Percentiles rank a stretch among this genome's conserved stretches.
phyloP scores from a whole-genome alignment of 2,797 vertebrate genomes.

The Brachyalestes nurse region DNA sequence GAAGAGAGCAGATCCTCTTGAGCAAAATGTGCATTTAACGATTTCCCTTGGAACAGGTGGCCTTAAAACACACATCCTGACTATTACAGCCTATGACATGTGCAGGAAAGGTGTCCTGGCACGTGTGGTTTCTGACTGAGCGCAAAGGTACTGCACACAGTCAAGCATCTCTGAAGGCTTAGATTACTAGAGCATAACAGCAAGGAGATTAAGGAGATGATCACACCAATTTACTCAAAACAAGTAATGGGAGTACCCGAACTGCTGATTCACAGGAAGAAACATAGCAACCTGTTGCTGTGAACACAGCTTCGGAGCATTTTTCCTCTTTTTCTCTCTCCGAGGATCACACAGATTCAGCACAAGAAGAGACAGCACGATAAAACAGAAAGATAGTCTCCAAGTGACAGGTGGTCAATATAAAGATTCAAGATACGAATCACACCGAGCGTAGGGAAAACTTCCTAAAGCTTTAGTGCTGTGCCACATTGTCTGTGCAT shows the following conservation, averaged over 20 bases:
- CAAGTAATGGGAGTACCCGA: not conserved
- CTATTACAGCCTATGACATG: slow-evolving; percentile 27
- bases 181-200: slow-evolving; percentile 14
- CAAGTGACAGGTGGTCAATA: slow-evolving; percentile 29
- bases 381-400: not conserved
- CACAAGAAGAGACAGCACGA: not conserved
- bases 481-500: slow-evolving; percentile 39
- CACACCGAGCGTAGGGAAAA: slow-evolving; percentile 27
- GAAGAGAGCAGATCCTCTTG: slow-evolving; percentile 14
- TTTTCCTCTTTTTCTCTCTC: not conserved
- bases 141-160: not conserved
- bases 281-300: slow-evolving; percentile 43
- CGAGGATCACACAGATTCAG: not conserved
- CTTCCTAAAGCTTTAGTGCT: slow-evolving; percentile 35
- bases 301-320: not conserved
- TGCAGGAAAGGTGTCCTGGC: slow-evolving; percentile 18
- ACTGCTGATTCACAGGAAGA: slow-evolving; percentile 22
- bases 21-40: not conserved
- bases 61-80: slow-evolving; percentile 31
- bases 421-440: not conserved
- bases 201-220: not conserved
- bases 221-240: not conserved
- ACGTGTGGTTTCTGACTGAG: slow-evolving; percentile 15
- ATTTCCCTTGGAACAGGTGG: slow-evolving; percentile 42
- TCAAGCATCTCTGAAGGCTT: slow-evolving; percentile 23